These are phyloP conservation scores for Moxostoma hubbsi DNA, from an alignment of 2,797 vertebrate genomes.

Conservation along the genomic window DNA sequence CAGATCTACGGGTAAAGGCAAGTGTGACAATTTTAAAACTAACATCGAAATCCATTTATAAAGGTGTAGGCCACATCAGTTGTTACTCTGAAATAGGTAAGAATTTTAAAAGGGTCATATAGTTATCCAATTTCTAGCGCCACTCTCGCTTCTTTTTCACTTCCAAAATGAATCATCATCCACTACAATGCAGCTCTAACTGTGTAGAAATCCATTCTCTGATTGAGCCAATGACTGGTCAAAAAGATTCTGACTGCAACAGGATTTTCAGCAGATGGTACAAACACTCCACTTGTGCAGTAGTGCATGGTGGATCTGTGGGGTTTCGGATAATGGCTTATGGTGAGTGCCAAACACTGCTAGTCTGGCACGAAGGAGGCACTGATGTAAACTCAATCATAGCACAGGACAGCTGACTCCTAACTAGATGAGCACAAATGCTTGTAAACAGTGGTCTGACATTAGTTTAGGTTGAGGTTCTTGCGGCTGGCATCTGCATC, in stretches of 20 bases:
- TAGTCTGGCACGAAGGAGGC: slow-evolving; percentile 46
- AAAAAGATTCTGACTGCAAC: slow-evolving; percentile 66
- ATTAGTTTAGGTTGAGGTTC: slow-evolving; percentile 8
- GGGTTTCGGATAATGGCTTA: slow-evolving; percentile 62
- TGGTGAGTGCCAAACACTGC: slow-evolving; percentile 51
- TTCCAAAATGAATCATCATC: slow-evolving; percentile 39
- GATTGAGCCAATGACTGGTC: slow-evolving; percentile 55
- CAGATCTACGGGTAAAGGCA: too few relatives aligned
- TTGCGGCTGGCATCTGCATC: slow-evolving; percentile 35
- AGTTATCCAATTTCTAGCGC: neutral
- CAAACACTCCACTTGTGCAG: slow-evolving; percentile 65
- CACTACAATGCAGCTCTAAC: slow-evolving; percentile 47
- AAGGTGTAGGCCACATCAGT: too few relatives aligned
- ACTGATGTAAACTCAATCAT: slow-evolving; percentile 56
- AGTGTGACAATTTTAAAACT: too few relatives aligned
- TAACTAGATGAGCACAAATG: slow-evolving; percentile 29
- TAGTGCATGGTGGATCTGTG: slow-evolving; percentile 56
- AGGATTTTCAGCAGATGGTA: slow-evolving; percentile 65
- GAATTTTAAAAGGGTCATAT: too few relatives aligned
- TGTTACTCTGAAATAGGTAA: too few relatives aligned
- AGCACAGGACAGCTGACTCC: slow-evolving; percentile 30
- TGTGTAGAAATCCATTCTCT: slow-evolving; percentile 43
- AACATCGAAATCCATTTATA: too few relatives aligned
- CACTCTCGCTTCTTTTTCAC: slow-evolving; percentile 46
- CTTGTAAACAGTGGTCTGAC: slow-evolving; percentile 34